Evolutionary conservation across 1,140 invertebrate genomes (phyloP).

Genomic region (Brachionus koreanus): DNA sequence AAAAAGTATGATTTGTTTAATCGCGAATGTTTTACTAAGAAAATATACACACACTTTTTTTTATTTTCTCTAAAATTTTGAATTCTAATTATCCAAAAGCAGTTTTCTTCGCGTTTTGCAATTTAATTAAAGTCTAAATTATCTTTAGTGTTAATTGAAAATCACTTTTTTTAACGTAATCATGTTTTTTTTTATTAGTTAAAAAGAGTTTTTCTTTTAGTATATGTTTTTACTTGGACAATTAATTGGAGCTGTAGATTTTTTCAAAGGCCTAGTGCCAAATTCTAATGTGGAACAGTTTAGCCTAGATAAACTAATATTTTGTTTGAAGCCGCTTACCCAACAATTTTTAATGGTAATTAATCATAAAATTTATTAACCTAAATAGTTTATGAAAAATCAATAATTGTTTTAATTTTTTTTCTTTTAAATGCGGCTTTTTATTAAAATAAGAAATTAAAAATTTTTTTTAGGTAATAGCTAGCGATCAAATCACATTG

Average conservation of each 20-base stretch:
- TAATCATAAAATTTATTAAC: neutral
- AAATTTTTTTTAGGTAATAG: constrained; percentile 13
- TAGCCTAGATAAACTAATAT: constrained; percentile 30
- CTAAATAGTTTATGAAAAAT: neutral
- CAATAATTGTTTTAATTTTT: neutral
- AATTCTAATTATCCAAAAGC: neutral
- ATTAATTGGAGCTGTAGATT: constrained; percentile 29
- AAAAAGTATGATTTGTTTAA: neutral
- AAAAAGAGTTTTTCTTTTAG: constrained; percentile 1
- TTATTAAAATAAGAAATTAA: neutral
- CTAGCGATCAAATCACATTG: constrained; percentile 27
- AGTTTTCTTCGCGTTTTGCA: neutral
- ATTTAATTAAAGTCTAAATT: neutral
- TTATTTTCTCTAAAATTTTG: neutral
- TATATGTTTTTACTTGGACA: constrained; percentile 25
- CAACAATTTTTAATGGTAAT: constrained; percentile 31
- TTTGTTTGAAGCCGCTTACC: neutral
- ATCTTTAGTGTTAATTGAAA: too few species aligned
- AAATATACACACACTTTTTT: neutral
- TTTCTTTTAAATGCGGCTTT: neutral
- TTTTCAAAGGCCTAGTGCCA: constrained; percentile 40
- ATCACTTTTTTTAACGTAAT: neutral
- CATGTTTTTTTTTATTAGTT: neutral
- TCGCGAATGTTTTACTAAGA: neutral
- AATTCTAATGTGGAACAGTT: neutral